These are phyloP conservation scores for Passer montanus DNA, from an alignment of 2,113 vertebrate species.

Conservation along the genomic window DNA sequence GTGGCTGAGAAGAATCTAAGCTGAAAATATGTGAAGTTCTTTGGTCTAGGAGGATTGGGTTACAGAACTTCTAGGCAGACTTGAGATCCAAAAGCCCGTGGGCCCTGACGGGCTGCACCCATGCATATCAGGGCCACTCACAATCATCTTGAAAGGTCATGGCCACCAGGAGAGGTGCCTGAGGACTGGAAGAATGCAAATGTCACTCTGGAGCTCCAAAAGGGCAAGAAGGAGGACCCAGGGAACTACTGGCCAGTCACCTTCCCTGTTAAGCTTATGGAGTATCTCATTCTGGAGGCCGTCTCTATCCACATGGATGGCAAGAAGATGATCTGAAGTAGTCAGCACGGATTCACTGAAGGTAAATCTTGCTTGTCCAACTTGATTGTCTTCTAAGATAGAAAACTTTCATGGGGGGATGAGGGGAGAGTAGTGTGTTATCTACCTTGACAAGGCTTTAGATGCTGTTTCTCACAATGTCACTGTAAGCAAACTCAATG, in stretches of 20 bases:
- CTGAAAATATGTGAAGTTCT: neutral
- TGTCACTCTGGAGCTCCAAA: neutral
- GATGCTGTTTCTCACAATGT: neutral
- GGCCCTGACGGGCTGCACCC: rapidly evolving
- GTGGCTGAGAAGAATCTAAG: neutral
- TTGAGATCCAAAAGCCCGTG: neutral
- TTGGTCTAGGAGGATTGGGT: neutral
- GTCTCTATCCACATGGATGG: neutral
- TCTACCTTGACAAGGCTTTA: neutral
- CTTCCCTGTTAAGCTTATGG: neutral
- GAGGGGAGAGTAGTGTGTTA: neutral
- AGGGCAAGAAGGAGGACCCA: neutral
- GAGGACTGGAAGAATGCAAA: neutral
- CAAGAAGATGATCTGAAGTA: neutral
- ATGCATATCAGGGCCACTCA: rapidly evolving
- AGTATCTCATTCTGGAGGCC: neutral
- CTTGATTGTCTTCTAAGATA: neutral
- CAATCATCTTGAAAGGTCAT: rapidly evolving
- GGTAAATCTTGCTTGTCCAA: neutral
- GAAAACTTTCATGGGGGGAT: neutral
- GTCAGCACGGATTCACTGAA: neutral
- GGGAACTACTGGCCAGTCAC: neutral
- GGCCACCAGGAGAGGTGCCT: neutral
- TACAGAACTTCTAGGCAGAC: neutral
- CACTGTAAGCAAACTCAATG: neutral